Conservation (phyloP, 2,888 invertebrate genomes). For the Pocota personata region DNA sequence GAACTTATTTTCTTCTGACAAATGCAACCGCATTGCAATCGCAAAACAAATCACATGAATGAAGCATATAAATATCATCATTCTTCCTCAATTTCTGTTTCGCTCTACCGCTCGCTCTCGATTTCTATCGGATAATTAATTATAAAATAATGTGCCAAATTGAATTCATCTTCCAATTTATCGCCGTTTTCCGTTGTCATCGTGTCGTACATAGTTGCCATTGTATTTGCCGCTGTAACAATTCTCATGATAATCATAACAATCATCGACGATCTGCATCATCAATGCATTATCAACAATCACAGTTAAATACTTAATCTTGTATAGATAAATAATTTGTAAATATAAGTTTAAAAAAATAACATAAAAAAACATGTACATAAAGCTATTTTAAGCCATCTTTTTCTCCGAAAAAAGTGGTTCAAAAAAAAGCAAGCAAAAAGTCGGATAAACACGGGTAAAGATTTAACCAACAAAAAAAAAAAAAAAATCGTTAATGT, state of each 20-base stretch:
- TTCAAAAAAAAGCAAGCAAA: conserved; percentile 53
- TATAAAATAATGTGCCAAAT: conserved; percentile 70
- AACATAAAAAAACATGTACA: conserved; percentile 47
- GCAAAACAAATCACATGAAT: conserved; percentile 50
- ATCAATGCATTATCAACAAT: conserved; percentile 27
- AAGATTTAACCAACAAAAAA: conserved; percentile 16
- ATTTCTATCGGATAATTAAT: conserved; percentile 17
- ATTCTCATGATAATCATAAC: conserved; percentile 32
- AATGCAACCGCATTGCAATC: conserved; percentile 29
- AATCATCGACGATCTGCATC: conserved; percentile 27
- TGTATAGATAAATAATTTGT: conserved; percentile 35
- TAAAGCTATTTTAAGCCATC: conserved; percentile 55
- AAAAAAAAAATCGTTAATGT: conserved; percentile 11
- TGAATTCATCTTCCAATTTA: conserved; percentile 68
- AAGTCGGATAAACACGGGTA: conserved; percentile 75
- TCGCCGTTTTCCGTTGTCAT: conserved; percentile 62
- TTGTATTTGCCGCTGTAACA: conserved; percentile 57
- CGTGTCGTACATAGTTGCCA: conserved; percentile 56
- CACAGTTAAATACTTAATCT: conserved; percentile 38
- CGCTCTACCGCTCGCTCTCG: not conserved
- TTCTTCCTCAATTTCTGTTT: not conserved
- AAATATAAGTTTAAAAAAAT: conserved; percentile 34
- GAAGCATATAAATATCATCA: conserved; percentile 18
- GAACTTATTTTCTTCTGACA: conserved; percentile 6
- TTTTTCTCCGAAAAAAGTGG: conserved; percentile 35